Conservation (phyloP, 2,113 vertebrate species). For the Entosphenus tridentatus region DNA sequence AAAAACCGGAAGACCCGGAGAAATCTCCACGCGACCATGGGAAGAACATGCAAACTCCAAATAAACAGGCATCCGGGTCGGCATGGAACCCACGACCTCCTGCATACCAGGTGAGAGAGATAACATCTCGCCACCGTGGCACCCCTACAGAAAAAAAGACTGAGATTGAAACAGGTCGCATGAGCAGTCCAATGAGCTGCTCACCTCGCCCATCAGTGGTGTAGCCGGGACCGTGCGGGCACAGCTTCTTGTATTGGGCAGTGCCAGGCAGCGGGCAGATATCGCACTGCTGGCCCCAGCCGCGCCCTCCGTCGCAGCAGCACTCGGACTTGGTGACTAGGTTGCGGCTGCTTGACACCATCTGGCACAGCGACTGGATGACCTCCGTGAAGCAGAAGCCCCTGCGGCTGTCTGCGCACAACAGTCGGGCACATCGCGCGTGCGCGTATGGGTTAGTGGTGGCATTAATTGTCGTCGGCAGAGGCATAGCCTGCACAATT, state of each 20-base stretch:
- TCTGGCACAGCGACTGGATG: constrained; percentile 62
- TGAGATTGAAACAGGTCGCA: not conserved
- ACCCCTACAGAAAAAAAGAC: not conserved
- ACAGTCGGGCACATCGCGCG: no score
- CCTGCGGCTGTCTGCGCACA: constrained; percentile 38
- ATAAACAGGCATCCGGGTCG: no score
- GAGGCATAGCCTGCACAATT: no score
- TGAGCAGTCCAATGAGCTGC: constrained; percentile 8
- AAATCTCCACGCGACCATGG: not conserved
- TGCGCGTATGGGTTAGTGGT: no score
- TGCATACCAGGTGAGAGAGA: not conserved
- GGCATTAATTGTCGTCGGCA: no score
- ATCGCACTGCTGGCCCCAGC: constrained; percentile 65
- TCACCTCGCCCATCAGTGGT: constrained; percentile 55
- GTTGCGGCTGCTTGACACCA: constrained; percentile 45
- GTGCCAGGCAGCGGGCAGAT: constrained; percentile 68
- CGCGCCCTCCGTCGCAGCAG: constrained; percentile 55
- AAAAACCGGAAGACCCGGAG: not conserved
- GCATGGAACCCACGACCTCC: no score
- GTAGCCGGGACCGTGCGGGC: constrained; percentile 62
- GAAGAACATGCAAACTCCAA: no score
- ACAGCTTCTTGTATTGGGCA: constrained; percentile 60
- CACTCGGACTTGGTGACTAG: constrained; percentile 61
- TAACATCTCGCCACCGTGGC: not conserved
- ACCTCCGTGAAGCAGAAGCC: constrained; percentile 66